Evolutionary conservation across 1,140 invertebrate genomes (phyloP), one percentile per base, ranked within the genome.

Genomic region (Lordiphosa collinella): DNA sequence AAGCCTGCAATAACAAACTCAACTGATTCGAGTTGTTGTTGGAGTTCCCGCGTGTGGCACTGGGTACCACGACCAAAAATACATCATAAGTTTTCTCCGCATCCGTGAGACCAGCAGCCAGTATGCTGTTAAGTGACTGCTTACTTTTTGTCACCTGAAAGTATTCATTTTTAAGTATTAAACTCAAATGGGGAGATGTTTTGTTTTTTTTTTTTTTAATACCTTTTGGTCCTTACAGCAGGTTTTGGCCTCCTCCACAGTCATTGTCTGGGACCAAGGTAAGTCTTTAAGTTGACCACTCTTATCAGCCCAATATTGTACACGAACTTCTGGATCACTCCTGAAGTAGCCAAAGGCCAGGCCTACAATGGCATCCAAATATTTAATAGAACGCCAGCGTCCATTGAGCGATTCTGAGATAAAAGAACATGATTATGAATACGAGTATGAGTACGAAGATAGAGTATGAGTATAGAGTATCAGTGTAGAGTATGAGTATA

Each of bases 301-400:
- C 11, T 54, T 60, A 9, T 84, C 59, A 14, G 41, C 14, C 79
- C 85, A 88, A 40, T 65, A 64, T 9, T 59, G 65, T 12, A 88
- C 76, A 29, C 37, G 66, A 12, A 69, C 70, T 10, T 70, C 22
- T 1, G 57, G 25, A 36, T 88, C 87, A 29, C 36, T 66, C 22
- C 64, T 78, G 37, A 50, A 88, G 12, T 80, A 88, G 18, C 69
- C 80, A 50, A 87, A 88, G 11, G 84, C 73, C n/a, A 88, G 9
- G 0, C 72, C 73, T 12, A 88, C 47, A 10, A 78, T 41, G 2
- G 76, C 87, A 25, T 88, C 87, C 6, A 79, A 34, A 43, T 85
- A 85, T 25, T 61, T 48, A 0, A 84, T 44, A 0, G 56, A 59
- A 1, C 57, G 63, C 46, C 57, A 66, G 6, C 34, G 79, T 32